Evolutionary conservation across 2,888 invertebrate genomes (phyloP), one percentile per base, ranked within the genome.

Genomic region (Drosophila antonietae): DNA sequence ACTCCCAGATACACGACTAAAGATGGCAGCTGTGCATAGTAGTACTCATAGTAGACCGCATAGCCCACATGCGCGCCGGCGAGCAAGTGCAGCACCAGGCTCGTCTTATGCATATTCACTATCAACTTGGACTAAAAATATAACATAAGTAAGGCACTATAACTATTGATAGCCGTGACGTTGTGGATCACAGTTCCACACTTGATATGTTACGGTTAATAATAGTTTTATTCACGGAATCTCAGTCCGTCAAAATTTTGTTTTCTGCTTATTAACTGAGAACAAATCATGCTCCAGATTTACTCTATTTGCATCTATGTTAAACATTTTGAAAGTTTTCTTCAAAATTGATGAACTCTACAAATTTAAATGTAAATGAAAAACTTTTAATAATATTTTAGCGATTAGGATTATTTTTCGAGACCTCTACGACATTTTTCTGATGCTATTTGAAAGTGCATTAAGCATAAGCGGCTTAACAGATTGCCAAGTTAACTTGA

Each of bases 391-490:
- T 18, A 51, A 14, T 33, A 51, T 33, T 51, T 33, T 51, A 18
- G 7, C 33, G 51, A 33, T 51, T 18, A 51, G 51, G 33, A 51
- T 33, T 51, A 35, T 2, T 18, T 35, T 35, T 51, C 5, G 12
- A 51, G 35, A 14, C 1, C 12, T 2, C 18, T 20, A 35, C 18
- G 33, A 14, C 7, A 35, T 18, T 14, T 31, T n/a, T 10, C 15
- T 4, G 10, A 49, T 49, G 47, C 23, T 53, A 39, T 33, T 41
- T 6, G 20, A 52, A 61, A 52, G 65, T 64, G 64, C 64, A 68
- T 68, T 62, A 57, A 44, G 44, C 14, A 35, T 78, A 79, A 77
- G 67, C 70, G 63, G 70, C 79, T 75, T 67, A 67, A 56, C 44
- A 33, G 65, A 35, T 63, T 49, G 23, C 10, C 31, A 66, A 63